Evolutionary conservation across 2,113 vertebrate species (phyloP).

Genomic region (Brienomyrus longianalis): DNA sequence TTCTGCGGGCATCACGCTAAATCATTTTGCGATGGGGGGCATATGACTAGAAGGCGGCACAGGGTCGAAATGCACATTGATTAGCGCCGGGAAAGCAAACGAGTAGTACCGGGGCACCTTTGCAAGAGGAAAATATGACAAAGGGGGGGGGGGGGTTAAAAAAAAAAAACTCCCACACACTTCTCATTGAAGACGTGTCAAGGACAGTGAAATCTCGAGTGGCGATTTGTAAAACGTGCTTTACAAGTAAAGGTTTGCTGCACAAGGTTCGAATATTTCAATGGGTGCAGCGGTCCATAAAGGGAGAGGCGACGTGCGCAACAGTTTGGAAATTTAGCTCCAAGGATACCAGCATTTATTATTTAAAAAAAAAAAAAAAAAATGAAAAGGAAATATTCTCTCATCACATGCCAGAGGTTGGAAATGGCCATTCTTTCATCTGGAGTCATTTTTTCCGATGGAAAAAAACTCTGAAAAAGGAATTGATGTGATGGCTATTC

Average conservation of each 20-base stretch:
- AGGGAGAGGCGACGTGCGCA: not conserved
- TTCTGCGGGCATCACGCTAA: not conserved
- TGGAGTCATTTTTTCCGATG: not conserved
- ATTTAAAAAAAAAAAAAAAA: not conserved
- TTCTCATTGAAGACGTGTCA: conserved; percentile 11
- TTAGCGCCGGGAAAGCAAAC: not conserved
- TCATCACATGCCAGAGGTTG: not conserved
- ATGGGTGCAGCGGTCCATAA: not conserved
- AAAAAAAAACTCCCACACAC: conserved; percentile 1
- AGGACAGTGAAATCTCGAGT: not conserved
- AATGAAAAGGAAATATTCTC: not conserved
- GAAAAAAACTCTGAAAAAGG: not conserved
- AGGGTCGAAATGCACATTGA: not conserved
- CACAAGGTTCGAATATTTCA: not conserved
- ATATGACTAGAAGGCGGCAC: not conserved
- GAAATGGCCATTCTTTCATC: not conserved
- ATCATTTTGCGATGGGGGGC: not conserved
- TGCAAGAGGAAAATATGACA: not conserved
- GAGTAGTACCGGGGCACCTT: not conserved
- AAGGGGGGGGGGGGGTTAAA: too few relatives aligned
- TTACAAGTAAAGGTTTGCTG: not conserved
- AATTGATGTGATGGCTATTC: not conserved
- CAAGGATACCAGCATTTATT: not conserved
- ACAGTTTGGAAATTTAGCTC: not conserved
- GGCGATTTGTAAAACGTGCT: conserved; percentile 5